Base-by-base conservation (phyloP, 2,797 vertebrate species). In the Gila robusta region DNA sequence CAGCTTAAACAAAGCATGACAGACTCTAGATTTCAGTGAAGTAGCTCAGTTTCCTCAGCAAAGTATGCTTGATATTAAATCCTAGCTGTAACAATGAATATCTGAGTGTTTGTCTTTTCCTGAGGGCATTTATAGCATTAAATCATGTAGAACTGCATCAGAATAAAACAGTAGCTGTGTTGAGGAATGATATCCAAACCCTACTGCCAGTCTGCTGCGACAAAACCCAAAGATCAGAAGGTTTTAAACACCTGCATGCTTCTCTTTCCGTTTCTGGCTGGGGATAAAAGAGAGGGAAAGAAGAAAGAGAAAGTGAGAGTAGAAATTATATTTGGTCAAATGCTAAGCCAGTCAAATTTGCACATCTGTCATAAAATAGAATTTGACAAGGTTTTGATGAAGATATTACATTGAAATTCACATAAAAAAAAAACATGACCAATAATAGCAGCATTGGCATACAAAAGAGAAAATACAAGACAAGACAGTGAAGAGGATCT, bases 211-310 rank as follows among this genome's bases (percentile, higher is more conserved):
- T 39, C 72, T 16, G 70, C 7, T 17, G 56, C 66, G 32, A 69
- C 35, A 82, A 64, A 84, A 82, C 69, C 64, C 77, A 23, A 19
- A 77, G 86, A 85, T 87, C 85, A 79, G 71, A 87, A 41, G 70
- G 37, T 81, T 82, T 88, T 84, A 83, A 89, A 88, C 70, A 83
- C 71, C 44, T 70, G 49, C 81, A 86, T 23, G 73, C 41, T 74
- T 74, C 67, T 79, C 37, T 56, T 79, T 35, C 28, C 41, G 54
- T 62, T 44, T 41, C 44, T 87, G 44, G 39, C 28, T 23, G 16
- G 0, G 28, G 56, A 56, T 67, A 16, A 28, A 64, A 49, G 77
- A 59, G 28, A 64, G 21, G 37, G 44, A 79, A 28, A 44, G 62
- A 67, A 23, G 7, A 23, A 35, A 56, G 35, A 76, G 56, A n/a